Base-by-base conservation (phyloP, 2,888 invertebrate genomes). In the Spilosoma lubricipeda region DNA sequence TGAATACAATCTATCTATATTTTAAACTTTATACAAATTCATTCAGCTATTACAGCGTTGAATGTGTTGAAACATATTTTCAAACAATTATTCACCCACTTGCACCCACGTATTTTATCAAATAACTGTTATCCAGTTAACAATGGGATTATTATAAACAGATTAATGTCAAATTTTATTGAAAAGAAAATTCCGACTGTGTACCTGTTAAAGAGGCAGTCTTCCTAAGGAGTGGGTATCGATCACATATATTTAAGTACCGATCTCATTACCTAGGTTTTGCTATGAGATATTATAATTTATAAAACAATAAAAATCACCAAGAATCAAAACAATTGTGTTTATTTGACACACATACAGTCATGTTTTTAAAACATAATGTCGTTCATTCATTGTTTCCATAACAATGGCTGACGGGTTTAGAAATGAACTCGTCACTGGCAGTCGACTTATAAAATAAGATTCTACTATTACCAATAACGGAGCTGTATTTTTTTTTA, bases 301-400 rank as follows among this genome's bases (percentile, higher is more conserved):
- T 70, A 70, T 42, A 27, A 59, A 52, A 59, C 66, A 71, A 33
- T 76, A 52, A 65, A 67, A 63, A 71, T 42, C 67, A 73, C 23
- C 30, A 45, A 64, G 27, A 27, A 56, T 73, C 63, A 63, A 71
- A 71, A 68, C 67, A 67, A 70, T 56, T 56, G 42, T 66, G 65
- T 73, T 56, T 73, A 42, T 66, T 52, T 64, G 70, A 70, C 74
- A 70, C 42, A 67, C 56, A 36, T 48, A 67, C 45, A 67, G 67
- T 67, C 20, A 45, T 67, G 45, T 67, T 67, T 67, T 67, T 30
- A 67, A 67, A 67, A 72, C 67, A 71, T 71, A 64, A 76, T 59
- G 56, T 52, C 63, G 48, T 70, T 67, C 45, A 75, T 80, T 79
- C 78, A 67, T 67, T 67, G 67, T 67, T 67, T 67, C 30, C 45